Evolutionary conservation across 2,113 vertebrate species (phyloP).

Genomic region (Puntigrus tetrazona): DNA sequence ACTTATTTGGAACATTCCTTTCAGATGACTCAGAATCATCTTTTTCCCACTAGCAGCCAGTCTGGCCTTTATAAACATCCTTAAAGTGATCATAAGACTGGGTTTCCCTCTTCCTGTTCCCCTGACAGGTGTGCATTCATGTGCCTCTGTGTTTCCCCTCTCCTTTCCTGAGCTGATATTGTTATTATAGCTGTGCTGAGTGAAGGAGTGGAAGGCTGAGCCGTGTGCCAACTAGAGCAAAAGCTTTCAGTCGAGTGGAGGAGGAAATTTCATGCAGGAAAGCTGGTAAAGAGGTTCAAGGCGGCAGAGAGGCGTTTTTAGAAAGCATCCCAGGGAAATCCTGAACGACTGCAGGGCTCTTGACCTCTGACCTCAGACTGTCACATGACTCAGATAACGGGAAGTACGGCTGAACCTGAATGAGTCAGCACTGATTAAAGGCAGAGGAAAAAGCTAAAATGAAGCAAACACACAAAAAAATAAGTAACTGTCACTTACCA

Average conservation of each 20-base stretch:
- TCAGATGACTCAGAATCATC: background rate
- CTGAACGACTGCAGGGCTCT: conserved; percentile 56
- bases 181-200: conserved; percentile 64
- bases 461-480: background rate
- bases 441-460: conserved; percentile 13
- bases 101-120: conserved; percentile 9
- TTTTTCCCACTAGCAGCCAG: background rate
- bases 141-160: conserved; percentile 39
- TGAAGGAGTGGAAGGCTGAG: conserved; percentile 41
- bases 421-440: conserved; percentile 19
- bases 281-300: conserved; percentile 40
- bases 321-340: conserved; percentile 61
- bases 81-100: conserved; percentile 12
- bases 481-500: conserved; percentile 36
- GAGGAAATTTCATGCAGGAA: conserved; percentile 57
- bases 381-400: conserved; percentile 46
- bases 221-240: conserved; percentile 8
- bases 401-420: conserved; percentile 33
- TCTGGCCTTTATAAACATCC: background rate
- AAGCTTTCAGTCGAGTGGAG: conserved; percentile 37
- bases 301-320: conserved; percentile 45
- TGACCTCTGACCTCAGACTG: conserved; percentile 59
- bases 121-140: conserved; percentile 41
- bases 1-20: conserved; percentile 19
- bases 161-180: conserved; percentile 52